These are phyloP conservation scores for Falcaria lacertinaria DNA, from an alignment of 2,888 invertebrate genomes.

Conservation along the genomic window DNA sequence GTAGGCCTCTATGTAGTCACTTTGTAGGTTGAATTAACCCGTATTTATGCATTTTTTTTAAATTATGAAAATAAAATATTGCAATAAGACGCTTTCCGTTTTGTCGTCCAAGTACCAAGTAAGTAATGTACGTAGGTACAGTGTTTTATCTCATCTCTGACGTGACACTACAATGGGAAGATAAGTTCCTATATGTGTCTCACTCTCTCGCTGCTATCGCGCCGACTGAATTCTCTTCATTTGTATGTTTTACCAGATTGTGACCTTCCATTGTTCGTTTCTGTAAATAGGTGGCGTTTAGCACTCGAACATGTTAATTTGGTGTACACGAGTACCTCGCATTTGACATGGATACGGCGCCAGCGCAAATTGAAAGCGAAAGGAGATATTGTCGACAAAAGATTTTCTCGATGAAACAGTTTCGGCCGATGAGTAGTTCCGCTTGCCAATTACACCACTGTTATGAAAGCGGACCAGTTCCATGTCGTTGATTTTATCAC, in stretches of 20 bases:
- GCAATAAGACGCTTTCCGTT: neutral
- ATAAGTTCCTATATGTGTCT: conserved; percentile 1
- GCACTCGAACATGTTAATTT: conserved; percentile 67
- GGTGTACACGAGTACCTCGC: conserved; percentile 51
- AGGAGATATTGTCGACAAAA: conserved; percentile 48
- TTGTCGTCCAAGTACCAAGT: too few species aligned
- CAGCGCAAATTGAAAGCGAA: conserved; percentile 59
- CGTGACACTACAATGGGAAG: conserved; percentile 2
- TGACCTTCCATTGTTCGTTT: conserved; percentile 72
- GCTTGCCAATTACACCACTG: conserved; percentile 31
- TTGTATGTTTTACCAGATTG: conserved; percentile 50
- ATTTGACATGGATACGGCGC: conserved; percentile 34
- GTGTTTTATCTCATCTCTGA: neutral
- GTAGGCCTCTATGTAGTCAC: conserved; percentile 15
- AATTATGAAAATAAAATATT: neutral
- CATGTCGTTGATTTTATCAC: conserved; percentile 5
- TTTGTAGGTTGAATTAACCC: conserved; percentile 14
- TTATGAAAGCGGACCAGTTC: conserved; percentile 34
- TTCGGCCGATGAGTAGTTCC: conserved; percentile 31
- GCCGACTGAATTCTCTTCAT: conserved; percentile 37
- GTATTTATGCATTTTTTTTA: conserved; percentile 8
- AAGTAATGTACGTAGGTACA: too few species aligned
- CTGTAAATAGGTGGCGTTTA: conserved; percentile 64
- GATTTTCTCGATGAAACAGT: conserved; percentile 34
- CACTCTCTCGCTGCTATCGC: conserved; percentile 15